A percentile compares a stretch with the other conserved stretches of the same genome.
Evolutionary conservation across 2,797 vertebrate genomes (phyloP).

Genomic region (Hybognathus amarus): DNA sequence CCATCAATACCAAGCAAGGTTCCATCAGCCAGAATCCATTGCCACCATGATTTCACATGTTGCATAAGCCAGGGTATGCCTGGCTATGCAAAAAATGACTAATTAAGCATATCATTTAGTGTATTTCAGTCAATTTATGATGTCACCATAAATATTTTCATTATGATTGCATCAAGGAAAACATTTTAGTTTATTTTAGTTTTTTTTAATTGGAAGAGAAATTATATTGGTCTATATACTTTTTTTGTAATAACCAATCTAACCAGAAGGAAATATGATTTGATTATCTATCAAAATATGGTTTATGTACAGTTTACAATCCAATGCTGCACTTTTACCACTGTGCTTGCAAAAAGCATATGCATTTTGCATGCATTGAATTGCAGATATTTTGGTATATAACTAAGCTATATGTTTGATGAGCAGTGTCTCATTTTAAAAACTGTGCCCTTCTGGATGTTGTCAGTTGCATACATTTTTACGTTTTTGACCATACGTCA

Average conservation of each 20-base stretch:
- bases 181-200: neutral
- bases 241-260: neutral
- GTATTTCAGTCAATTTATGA: neutral
- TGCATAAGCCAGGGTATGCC: neutral
- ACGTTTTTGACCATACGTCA: no score
- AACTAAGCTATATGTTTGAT: no score
- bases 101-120: neutral
- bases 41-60: neutral
- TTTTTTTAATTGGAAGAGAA: neutral
- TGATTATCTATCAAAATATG: neutral
- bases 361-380: neutral
- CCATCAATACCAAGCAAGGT: conserved; percentile 8
- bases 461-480: neutral
- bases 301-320: no score
- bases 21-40: neutral
- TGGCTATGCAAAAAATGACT: neutral
- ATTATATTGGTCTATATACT: neutral
- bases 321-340: neutral
- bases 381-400: no score
- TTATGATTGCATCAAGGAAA: neutral
- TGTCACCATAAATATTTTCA: neutral
- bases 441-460: neutral
- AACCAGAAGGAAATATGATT: neutral
- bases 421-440: neutral
- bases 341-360: neutral